These are phyloP conservation scores for Crossaster papposus DNA, from an alignment of 53 echinoderm and acorn worm species.

Conservation along the genomic window DNA sequence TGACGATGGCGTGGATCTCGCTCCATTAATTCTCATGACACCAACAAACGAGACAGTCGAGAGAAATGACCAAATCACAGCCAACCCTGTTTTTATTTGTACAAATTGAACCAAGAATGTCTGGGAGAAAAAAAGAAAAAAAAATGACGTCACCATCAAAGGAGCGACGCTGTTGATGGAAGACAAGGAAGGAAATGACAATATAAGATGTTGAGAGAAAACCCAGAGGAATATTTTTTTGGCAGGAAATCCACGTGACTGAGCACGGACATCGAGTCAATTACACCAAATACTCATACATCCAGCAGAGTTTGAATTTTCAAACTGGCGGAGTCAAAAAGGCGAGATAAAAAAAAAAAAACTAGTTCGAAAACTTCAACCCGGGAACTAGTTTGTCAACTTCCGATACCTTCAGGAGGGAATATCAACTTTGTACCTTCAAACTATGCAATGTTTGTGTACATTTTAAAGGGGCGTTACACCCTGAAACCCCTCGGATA, in stretches of 20 bases:
- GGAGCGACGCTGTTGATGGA: background rate
- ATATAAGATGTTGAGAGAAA: background rate
- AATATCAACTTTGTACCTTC: too few species aligned
- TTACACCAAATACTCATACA: too few species aligned
- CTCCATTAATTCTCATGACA: too few species aligned
- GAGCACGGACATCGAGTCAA: background rate
- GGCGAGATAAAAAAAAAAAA: too few species aligned
- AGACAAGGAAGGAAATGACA: background rate
- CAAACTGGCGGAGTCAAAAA: too few species aligned
- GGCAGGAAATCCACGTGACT: background rate
- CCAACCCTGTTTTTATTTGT: background rate
- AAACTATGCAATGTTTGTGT: too few species aligned
- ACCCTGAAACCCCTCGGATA: too few species aligned
- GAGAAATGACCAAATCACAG: background rate
- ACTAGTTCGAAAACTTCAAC: too few species aligned
- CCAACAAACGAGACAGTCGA: background rate
- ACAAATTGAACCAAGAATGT: background rate
- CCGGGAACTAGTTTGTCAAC: too few species aligned
- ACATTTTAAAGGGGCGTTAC: too few species aligned
- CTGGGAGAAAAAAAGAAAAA: background rate
- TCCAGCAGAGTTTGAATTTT: too few species aligned
- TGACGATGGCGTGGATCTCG: conserved; percentile 13
- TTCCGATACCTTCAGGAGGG: too few species aligned
- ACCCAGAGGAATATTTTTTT: background rate
- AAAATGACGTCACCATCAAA: background rate